phyloP scores from a whole-genome alignment of 2,113 vertebrate species.

The Orientallactaga bullata region DNA sequence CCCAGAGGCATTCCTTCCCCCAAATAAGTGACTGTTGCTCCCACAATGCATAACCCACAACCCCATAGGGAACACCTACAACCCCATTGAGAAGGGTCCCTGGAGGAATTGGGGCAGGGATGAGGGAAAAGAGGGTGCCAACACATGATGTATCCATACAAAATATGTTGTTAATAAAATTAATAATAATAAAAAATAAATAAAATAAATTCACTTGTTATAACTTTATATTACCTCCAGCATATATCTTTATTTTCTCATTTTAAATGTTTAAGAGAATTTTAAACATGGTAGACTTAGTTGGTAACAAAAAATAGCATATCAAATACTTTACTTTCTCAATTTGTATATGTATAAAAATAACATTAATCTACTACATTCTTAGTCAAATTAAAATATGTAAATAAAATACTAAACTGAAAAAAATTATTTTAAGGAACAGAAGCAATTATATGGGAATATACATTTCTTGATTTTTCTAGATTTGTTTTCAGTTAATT shows the following conservation, averaged over 20 bases:
- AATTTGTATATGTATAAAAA: constrained; percentile 9
- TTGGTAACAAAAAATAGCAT: background rate
- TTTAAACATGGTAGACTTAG: background rate
- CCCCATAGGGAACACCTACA: no score
- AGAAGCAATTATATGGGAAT: background rate
- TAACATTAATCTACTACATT: background rate
- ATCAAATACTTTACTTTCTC: background rate
- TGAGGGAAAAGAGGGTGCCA: no score
- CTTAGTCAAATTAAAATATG: background rate
- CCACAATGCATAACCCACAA: no score
- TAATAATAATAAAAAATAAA: background rate
- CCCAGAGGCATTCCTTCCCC: no score
- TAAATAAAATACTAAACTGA: background rate
- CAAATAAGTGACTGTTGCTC: no score
- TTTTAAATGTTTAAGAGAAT: background rate
- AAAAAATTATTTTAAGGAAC: background rate
- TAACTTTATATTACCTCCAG: background rate
- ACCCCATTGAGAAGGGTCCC: no score
- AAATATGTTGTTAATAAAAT: no score
- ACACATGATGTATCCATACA: no score
- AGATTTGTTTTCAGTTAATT: background rate
- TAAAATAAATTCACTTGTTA: background rate
- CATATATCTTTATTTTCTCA: background rate
- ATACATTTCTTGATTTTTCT: background rate
- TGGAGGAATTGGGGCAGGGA: no score